Evolutionary conservation across 2,797 vertebrate species (phyloP).

Genomic region (Anguilla marmorata): DNA sequence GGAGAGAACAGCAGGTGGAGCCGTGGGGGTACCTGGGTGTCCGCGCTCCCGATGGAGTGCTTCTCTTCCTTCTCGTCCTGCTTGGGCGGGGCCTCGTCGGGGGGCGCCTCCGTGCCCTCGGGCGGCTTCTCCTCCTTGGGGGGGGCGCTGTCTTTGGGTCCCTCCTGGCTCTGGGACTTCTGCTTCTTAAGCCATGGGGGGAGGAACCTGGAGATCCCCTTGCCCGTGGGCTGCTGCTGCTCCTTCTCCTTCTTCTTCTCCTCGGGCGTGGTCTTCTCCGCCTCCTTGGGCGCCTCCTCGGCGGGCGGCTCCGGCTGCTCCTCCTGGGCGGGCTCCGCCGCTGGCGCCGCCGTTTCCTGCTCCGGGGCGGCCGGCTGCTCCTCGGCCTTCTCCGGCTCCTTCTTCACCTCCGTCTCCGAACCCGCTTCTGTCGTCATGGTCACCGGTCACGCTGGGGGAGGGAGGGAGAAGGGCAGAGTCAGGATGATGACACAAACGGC

Average conservation of each 20-base stretch:
- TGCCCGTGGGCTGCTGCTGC: conserved; percentile 71
- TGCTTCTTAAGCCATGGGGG: conserved; percentile 97
- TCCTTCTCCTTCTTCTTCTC: conserved; percentile 71
- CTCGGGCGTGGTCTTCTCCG: conserved; percentile 52
- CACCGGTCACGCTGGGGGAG: conserved; percentile 67
- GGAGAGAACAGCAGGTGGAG: conserved; percentile 18
- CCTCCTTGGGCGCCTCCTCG: conserved; percentile 50
- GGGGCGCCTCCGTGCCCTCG: conserved; percentile 68
- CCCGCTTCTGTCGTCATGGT: conserved; percentile 92
- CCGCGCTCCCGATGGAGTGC: conserved; percentile 68
- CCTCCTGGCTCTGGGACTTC: conserved; percentile 84
- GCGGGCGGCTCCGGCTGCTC: conserved; percentile 42
- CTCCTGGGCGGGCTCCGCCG: conserved; percentile 2
- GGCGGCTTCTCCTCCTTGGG: conserved; percentile 64
- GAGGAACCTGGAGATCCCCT: conserved; percentile 91
- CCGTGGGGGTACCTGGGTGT: conserved; percentile 74
- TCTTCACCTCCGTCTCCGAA: conserved; percentile 83
- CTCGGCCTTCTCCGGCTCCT: conserved; percentile 67
- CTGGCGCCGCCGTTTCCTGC: conserved; percentile 53
- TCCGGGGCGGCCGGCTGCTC: conserved; percentile 69
- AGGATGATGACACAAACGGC: not conserved
- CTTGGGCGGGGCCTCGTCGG: conserved; percentile 64
- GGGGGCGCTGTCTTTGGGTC: conserved; percentile 71
- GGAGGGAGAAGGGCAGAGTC: not conserved
- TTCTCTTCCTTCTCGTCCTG: conserved; percentile 68